These are phyloP conservation scores for Gymnothorax javanicus DNA, from an alignment of 2,797 vertebrate genomes.

Conservation along the genomic window DNA sequence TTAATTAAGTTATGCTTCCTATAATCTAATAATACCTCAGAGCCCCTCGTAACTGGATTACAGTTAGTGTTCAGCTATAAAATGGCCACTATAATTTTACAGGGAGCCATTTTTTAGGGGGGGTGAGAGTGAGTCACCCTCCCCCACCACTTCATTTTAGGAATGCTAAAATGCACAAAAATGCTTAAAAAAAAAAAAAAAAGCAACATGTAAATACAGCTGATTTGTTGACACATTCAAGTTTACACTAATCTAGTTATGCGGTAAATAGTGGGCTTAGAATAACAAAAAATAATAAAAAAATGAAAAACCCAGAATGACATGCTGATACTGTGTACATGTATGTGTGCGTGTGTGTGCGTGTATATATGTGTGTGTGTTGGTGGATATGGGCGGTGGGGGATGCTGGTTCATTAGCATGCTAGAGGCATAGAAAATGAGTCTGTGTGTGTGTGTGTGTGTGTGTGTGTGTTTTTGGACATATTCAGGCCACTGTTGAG, in stretches of 20 bases:
- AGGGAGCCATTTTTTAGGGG: neutral
- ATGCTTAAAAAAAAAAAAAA: neutral
- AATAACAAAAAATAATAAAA: neutral
- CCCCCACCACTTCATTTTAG: neutral
- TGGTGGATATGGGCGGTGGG: neutral
- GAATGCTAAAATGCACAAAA: neutral
- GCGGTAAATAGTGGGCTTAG: neutral
- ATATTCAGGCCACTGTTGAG: constrained; percentile 3
- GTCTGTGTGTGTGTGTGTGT: no score
- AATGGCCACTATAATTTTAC: neutral
- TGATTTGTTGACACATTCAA: neutral
- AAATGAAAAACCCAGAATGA: neutral
- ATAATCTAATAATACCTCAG: constrained; percentile 7
- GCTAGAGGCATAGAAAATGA: neutral
- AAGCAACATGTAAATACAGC: neutral
- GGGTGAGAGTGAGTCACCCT: neutral
- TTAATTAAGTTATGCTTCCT: neutral
- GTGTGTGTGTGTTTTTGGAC: neutral
- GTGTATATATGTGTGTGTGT: no score
- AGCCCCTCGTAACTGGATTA: neutral
- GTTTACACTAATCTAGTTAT: neutral
- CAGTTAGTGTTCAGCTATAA: neutral
- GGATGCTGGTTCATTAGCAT: neutral
- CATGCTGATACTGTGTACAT: neutral
- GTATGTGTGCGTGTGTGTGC: no score